Percentiles rank a stretch among this genome's conserved stretches.
Conservation (phyloP, 2,113 vertebrate species). For the Hiodon tergisus region DNA sequence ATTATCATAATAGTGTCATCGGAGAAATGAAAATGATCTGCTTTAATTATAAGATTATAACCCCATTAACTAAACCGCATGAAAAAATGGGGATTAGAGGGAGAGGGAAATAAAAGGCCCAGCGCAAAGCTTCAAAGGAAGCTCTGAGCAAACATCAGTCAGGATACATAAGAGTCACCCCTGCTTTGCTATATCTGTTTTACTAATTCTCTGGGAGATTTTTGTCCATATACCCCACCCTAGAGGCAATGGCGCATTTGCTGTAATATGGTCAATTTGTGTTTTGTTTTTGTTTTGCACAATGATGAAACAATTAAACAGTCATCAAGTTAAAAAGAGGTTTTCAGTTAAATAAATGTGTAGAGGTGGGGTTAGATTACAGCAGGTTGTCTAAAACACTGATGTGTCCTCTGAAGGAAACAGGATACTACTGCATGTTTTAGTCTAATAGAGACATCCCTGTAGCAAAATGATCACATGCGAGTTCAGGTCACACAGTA, state of each 20-base stretch:
- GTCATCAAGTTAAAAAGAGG: constrained; percentile 18
- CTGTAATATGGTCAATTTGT: no score
- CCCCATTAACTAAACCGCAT: constrained; percentile 60
- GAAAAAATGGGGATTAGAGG: constrained; percentile 52
- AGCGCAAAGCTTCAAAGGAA: constrained; percentile 40
- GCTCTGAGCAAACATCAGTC: constrained; percentile 14
- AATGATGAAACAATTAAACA: no score
- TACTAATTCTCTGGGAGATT: no score
- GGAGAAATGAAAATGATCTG: constrained; percentile 66
- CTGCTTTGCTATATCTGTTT: constrained; percentile 44
- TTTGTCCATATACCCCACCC: no score
- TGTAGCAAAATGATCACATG: no score
- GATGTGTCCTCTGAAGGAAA: no score
- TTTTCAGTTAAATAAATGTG: constrained; percentile 43
- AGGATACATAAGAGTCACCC: neutral
- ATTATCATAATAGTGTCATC: constrained; percentile 65
- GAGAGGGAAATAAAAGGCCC: constrained; percentile 48
- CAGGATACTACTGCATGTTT: no score
- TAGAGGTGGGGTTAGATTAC: neutral
- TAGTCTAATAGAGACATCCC: no score
- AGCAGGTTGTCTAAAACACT: no score
- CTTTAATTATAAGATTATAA: constrained; percentile 73
- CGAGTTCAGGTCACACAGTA: no score
- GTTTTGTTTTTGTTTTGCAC: no score
- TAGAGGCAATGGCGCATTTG: no score